Conservation (phyloP, 2,888 invertebrate genomes). For the Vannuccia rotundouncinata region DNA sequence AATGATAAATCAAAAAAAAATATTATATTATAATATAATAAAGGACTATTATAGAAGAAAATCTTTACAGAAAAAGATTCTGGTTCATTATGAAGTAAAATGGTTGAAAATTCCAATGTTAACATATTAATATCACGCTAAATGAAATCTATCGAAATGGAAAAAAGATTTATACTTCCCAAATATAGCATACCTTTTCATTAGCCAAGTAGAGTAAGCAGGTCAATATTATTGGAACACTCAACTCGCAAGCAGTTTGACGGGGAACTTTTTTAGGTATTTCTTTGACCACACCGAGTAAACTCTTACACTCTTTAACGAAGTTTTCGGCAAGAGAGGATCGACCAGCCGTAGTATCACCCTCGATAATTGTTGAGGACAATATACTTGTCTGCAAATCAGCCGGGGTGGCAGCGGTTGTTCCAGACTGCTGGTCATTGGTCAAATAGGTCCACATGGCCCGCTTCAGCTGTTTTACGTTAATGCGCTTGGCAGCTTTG, state of each 20-base stretch:
- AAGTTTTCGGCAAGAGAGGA: not conserved
- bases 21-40: too few species aligned
- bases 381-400: not conserved
- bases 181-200: constrained; percentile 65
- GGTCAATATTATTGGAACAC: constrained; percentile 71
- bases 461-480: constrained; percentile 75
- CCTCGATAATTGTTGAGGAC: not conserved
- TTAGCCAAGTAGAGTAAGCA: constrained; percentile 77
- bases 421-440: not conserved
- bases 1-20: too few species aligned
- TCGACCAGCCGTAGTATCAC: not conserved
- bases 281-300: constrained; percentile 43
- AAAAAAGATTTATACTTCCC: too few species aligned
- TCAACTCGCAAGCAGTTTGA: constrained; percentile 68
- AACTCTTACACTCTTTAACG: not conserved
- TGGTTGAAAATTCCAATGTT: too few species aligned
- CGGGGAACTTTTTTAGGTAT: constrained; percentile 49
- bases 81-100: too few species aligned
- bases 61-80: too few species aligned
- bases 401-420: not conserved
- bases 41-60: too few species aligned
- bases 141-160: too few species aligned
- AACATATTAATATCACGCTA: too few species aligned
- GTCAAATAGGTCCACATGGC: constrained; percentile 63
- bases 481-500: constrained; percentile 73